Conservation (phyloP, 1,140 invertebrate species). For the Saccostrea glomerata region DNA sequence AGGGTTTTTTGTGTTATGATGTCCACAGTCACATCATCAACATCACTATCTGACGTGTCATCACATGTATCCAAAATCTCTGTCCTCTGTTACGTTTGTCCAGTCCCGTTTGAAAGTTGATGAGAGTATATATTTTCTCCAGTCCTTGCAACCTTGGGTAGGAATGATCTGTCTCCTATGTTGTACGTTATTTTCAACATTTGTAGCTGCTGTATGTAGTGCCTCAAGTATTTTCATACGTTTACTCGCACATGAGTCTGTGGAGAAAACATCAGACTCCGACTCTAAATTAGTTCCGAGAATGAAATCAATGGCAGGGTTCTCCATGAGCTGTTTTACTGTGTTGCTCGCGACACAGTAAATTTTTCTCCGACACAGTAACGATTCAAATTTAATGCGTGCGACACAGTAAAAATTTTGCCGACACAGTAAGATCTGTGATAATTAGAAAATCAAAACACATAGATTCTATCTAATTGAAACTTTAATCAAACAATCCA, state of each 20-base stretch:
- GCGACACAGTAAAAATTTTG: no score
- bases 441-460: no score
- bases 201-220: not conserved
- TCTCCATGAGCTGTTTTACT: no score
- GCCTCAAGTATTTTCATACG: not conserved
- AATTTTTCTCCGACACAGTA: no score
- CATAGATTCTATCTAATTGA: no score
- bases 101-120: constrained; percentile 26
- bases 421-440: no score
- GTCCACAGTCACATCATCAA: not conserved
- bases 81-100: constrained; percentile 21
- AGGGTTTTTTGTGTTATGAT: not conserved
- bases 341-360: no score
- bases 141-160: constrained; percentile 20
- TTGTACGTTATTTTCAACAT: not conserved
- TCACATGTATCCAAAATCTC: constrained; percentile 23
- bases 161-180: not conserved
- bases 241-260: not conserved
- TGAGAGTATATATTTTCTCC: constrained; percentile 42
- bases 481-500: no score
- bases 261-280: no score
- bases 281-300: no score
- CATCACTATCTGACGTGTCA: not conserved
- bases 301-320: not conserved
- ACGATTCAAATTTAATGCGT: no score